phyloP scores from a whole-genome alignment of 2,113 vertebrate species.

The Urocitellus parryii region DNA sequence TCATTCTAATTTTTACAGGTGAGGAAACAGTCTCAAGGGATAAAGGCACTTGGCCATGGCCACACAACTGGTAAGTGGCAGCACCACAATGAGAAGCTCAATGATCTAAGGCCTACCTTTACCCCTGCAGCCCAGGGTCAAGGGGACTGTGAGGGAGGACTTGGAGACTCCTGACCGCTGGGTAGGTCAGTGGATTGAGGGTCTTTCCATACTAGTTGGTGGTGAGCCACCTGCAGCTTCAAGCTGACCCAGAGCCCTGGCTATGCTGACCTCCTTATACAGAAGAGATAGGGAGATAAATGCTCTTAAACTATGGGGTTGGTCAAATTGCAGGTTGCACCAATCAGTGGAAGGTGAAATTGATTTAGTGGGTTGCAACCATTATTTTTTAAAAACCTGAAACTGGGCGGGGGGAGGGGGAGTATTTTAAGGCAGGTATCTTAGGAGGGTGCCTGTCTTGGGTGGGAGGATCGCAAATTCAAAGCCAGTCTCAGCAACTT shows the following conservation, averaged over 20 bases:
- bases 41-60: background rate
- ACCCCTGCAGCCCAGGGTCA: background rate
- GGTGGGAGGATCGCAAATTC: too few relatives aligned
- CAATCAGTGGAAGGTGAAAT: background rate
- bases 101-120: background rate
- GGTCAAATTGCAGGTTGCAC: background rate
- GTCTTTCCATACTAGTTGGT: background rate
- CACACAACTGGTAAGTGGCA: background rate
- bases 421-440: background rate
- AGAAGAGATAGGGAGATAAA: background rate
- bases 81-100: background rate
- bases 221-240: background rate
- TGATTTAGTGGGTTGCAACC: conserved; percentile 30
- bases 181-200: background rate
- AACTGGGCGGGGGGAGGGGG: background rate
- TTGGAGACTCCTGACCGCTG: background rate
- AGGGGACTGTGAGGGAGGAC: background rate
- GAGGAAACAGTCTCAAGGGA: background rate
- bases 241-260: background rate
- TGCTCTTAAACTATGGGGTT: background rate
- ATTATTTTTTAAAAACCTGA: background rate
- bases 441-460: too few relatives aligned
- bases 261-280: background rate
- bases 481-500: too few relatives aligned
- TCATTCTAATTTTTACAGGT: background rate